Evolutionary conservation across 1,140 invertebrate species (phyloP).

Genomic region (Drosophila watanabei): DNA sequence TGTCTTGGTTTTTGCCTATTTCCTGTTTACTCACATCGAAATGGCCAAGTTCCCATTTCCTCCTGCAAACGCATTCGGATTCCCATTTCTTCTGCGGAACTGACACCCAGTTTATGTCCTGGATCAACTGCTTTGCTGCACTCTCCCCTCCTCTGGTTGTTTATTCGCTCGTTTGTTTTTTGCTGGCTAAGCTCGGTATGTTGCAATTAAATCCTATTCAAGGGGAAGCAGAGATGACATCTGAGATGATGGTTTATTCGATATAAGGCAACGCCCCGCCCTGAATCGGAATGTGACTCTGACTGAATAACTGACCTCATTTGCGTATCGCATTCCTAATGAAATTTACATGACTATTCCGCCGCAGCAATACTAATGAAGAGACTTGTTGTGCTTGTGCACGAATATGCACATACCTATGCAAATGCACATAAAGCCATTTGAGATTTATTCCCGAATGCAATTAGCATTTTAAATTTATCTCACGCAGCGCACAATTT

Average conservation of each 20-base stretch:
- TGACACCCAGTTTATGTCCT: constrained; percentile 45
- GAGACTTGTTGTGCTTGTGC: constrained; percentile 45
- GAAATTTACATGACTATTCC: constrained; percentile 53
- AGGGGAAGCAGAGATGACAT: constrained; percentile 14
- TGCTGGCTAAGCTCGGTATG: constrained; percentile 26
- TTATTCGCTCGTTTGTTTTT: constrained; percentile 53
- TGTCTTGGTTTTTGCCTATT: constrained; percentile 44
- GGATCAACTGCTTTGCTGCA: constrained; percentile 35
- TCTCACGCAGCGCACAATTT: constrained; percentile 39
- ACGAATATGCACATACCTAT: constrained; percentile 6
- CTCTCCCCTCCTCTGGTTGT: constrained; percentile 22
- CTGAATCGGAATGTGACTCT: constrained; percentile 1
- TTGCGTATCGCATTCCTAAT: constrained; percentile 55
- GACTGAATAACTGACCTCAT: constrained; percentile 46
- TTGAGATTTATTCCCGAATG: constrained; percentile 75
- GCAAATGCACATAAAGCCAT: constrained; percentile 32
- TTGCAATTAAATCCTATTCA: constrained; percentile 51
- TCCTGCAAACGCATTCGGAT: constrained; percentile 15
- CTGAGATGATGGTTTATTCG: constrained; percentile 13
- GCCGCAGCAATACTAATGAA: constrained; percentile 61
- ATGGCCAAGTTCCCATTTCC: constrained; percentile 16
- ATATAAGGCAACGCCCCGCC: constrained; percentile 5
- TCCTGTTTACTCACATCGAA: constrained; percentile 40
- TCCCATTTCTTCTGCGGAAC: constrained; percentile 43
- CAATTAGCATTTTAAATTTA: constrained; percentile 78